Evolutionary conservation across 1,140 invertebrate species (phyloP), one percentile per base, ranked within the genome.

Genomic region (Drosophila chauvacae): DNA sequence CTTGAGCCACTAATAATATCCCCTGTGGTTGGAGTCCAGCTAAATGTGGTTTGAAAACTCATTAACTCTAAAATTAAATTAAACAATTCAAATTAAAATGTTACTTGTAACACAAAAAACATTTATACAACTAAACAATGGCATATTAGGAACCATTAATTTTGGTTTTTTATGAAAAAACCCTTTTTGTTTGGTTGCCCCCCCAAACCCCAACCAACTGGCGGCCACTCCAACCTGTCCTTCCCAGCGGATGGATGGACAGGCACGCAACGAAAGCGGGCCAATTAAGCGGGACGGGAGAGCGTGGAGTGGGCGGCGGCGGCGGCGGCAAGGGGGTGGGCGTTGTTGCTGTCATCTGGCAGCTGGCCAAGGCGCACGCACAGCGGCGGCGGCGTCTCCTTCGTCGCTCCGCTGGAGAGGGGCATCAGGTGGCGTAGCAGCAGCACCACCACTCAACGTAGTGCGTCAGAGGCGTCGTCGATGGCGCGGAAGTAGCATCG

Each of bases 341-440:
- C 20, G 10, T 3, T n/a, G 16, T 4, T 7, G 18, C 26, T 55
- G 50, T 57, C 69, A 59, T 44, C 74, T 77, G 74, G 74, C 74
- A 77, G 44, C 42, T 41, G 74, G 74, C 74, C 74, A 77, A 77
- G 74, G 74, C 74, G 63, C 74, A 77, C 74, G 74, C 74, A 77
- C 63, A 44, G 73, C 55, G 63, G 74, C 74, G 71, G 30, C 23
- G 23, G 23, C 50, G 28, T 30, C 48, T 28, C 45, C 53, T 58
- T 18, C 50, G 18, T 26, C 26, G 47, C 39, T 45, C 35, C 48
- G 47, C 47, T 76, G 44, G 71, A 39, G 16, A 59, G 41, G 47
- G 56, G 71, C 28, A 48, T 45, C 48, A 70, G 66, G 66, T 66
- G 66, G 50, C 65, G 39, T 51, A 23, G 30, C 11, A 33, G n/a